Percentiles rank a stretch among this genome's conserved stretches.
Evolutionary conservation across 2,888 invertebrate genomes (phyloP).

Genomic region (Patella depressa): DNA sequence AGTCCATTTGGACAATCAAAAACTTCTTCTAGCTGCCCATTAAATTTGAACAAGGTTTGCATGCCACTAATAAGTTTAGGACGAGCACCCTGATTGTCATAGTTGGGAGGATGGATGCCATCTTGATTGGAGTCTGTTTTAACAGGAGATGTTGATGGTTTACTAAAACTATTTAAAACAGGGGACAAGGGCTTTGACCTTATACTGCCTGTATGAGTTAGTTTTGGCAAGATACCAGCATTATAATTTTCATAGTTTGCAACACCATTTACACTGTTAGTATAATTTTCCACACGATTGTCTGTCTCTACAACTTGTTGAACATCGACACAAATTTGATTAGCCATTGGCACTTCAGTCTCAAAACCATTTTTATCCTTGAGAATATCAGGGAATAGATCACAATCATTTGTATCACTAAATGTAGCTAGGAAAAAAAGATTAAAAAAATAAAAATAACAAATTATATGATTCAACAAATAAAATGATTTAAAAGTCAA

Average conservation of each 20-base stretch:
- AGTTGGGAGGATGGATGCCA: slow-evolving; percentile 23
- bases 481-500: too few relatives aligned
- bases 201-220: slow-evolving; percentile 29
- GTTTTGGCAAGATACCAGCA: slow-evolving; percentile 25
- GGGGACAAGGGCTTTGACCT: slow-evolving; percentile 33
- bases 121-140: slow-evolving; percentile 21
- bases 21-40: slow-evolving; percentile 5
- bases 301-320: slow-evolving; percentile 21
- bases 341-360: not conserved
- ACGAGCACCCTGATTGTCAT: slow-evolving; percentile 36
- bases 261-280: not conserved
- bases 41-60: not conserved
- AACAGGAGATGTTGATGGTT: slow-evolving; percentile 29
- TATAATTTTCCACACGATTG: not conserved
- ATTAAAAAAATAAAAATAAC: too few relatives aligned
- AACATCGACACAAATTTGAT: slow-evolving; percentile 30
- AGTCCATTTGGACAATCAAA: not conserved
- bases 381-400: not conserved
- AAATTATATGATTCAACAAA: too few relatives aligned
- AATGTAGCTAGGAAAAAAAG: too few relatives aligned
- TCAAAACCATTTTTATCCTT: slow-evolving; percentile 4
- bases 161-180: slow-evolving; percentile 33
- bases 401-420: not conserved
- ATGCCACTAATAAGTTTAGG: slow-evolving; percentile 14
- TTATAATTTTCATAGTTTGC: slow-evolving; percentile 5